Percentiles rank a stretch among this genome's conserved stretches.
Conservation (phyloP, 1,140 invertebrate species). For the Heliconius himera region DNA sequence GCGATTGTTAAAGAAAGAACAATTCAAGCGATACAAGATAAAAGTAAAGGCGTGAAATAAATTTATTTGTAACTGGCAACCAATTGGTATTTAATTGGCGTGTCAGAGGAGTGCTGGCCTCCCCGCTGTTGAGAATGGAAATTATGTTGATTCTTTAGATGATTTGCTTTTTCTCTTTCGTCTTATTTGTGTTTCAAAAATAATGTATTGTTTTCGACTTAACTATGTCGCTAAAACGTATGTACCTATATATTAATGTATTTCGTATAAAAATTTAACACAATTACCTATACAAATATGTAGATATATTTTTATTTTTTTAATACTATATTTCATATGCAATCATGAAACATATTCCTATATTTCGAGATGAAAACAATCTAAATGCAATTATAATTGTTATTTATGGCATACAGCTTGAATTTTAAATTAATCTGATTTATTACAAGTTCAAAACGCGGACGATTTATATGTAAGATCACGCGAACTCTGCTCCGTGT, state of each 20-base stretch:
- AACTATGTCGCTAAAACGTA: neutral
- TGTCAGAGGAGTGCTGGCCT: conserved; percentile 54
- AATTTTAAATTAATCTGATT: conserved; percentile 34
- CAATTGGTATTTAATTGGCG: conserved; percentile 74
- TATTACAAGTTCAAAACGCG: conserved; percentile 36
- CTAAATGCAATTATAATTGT: conserved; percentile 18
- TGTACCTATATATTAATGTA: neutral
- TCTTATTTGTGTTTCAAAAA: conserved; percentile 35
- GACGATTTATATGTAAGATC: conserved; percentile 34
- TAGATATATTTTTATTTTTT: neutral
- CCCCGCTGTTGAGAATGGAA: conserved; percentile 49
- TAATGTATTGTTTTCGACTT: neutral
- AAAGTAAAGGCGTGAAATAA: conserved; percentile 68
- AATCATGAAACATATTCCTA: neutral
- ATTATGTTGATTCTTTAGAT: conserved; percentile 51
- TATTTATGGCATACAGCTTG: conserved; percentile 10
- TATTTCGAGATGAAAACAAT: neutral
- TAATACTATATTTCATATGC: neutral
- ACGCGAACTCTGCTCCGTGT: conserved; percentile 31
- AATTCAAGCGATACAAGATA: conserved; percentile 76
- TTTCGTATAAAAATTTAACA: neutral
- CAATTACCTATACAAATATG: too few relatives aligned
- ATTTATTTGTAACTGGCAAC: conserved; percentile 70
- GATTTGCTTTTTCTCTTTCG: conserved; percentile 42
- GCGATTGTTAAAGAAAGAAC: conserved; percentile 73